These are phyloP conservation scores for Laothoe populi DNA, from an alignment of 2,888 invertebrate genomes.

Conservation along the genomic window DNA sequence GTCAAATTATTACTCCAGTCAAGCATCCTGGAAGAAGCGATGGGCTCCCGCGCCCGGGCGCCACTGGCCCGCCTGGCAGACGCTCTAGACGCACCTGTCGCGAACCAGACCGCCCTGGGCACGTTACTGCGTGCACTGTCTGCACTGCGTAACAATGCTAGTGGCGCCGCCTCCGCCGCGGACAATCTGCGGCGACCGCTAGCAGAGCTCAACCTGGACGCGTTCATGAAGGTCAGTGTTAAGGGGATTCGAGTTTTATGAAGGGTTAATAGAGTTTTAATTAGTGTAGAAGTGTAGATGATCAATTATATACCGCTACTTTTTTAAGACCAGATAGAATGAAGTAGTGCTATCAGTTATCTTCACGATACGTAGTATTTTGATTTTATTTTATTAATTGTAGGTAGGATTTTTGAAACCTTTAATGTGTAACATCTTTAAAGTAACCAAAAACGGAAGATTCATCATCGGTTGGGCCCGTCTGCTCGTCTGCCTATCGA, in stretches of 20 bases:
- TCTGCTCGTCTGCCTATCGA: no score
- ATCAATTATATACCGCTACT: no score
- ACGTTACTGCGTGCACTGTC: slow-evolving; percentile 89
- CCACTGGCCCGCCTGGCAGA: slow-evolving; percentile 90
- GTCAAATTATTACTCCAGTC: no score
- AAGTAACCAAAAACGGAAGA: no score
- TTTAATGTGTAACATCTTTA: no score
- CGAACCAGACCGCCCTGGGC: slow-evolving; percentile 91
- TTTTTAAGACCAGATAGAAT: no score
- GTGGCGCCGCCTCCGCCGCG: slow-evolving; percentile 90
- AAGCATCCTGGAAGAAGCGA: slow-evolving; percentile 89
- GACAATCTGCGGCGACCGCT: slow-evolving; percentile 90
- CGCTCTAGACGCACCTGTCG: slow-evolving; percentile 90
- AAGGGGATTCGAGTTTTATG: neutral
- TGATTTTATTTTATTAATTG: no score
- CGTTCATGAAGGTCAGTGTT: slow-evolving; percentile 69
- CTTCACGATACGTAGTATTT: no score
- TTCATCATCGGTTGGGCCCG: no score
- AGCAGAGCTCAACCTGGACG: slow-evolving; percentile 88
- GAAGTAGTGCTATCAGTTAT: no score
- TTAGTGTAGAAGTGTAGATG: neutral
- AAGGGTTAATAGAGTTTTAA: neutral
- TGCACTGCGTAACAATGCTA: slow-evolving; percentile 89
- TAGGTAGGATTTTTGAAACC: no score
- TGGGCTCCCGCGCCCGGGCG: slow-evolving; percentile 88